Conservation (phyloP, 92 coral and sea anemone species). For the Zoanthus sociatus region DNA sequence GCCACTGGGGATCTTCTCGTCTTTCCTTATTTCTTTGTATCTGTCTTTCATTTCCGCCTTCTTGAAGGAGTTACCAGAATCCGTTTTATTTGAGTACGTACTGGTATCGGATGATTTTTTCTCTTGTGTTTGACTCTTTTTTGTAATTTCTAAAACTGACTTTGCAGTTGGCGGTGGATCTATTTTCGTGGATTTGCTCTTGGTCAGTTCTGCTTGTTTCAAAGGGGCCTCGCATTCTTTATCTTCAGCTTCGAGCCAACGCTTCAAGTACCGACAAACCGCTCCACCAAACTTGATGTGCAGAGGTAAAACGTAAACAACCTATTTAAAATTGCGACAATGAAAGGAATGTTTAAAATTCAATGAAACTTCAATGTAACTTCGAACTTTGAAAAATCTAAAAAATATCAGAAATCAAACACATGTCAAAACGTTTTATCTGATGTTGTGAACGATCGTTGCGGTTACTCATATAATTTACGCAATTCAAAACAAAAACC, state of each 20-base stretch:
- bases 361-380: too few species aligned
- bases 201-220: constrained; percentile 15
- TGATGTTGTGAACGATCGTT: too few species aligned
- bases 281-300: constrained; percentile 94
- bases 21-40: not conserved
- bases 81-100: constrained; percentile 10
- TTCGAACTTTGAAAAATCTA: too few species aligned
- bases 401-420: too few species aligned
- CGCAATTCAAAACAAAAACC: too few species aligned
- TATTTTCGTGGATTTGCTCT: constrained; percentile 8
- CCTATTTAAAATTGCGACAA: constrained; percentile 56
- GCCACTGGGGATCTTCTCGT: not conserved
- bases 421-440: too few species aligned
- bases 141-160: constrained; percentile 5
- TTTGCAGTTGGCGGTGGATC: constrained; percentile 14
- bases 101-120: constrained; percentile 18
- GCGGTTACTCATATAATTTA: too few species aligned
- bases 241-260: constrained; percentile 90
- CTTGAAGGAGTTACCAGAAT: not conserved
- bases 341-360: not conserved
- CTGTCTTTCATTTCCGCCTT: not conserved
- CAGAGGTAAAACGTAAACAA: constrained; percentile 79
- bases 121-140: constrained; percentile 19
- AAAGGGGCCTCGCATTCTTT: constrained; percentile 17
- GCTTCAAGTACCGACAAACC: constrained; percentile 88